Evolutionary conservation across 2,888 invertebrate species (phyloP), one percentile per base, ranked within the genome.

Genomic region (Abrostola triplasia): DNA sequence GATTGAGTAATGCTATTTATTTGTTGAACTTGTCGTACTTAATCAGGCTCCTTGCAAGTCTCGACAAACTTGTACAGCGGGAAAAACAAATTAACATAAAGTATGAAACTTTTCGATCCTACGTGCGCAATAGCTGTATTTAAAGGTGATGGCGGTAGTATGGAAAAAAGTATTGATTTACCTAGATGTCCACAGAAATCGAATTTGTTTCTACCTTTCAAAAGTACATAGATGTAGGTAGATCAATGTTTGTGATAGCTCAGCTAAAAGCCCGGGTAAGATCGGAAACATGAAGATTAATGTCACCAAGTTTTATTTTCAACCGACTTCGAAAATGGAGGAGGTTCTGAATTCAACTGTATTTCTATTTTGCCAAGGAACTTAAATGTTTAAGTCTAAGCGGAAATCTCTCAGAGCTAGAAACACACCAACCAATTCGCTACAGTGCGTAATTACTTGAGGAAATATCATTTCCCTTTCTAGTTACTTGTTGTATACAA

Each of bases 11-110:
- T 66, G 74, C 55, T 75, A 55, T 80, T 24, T 24, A 24, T 24
- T 75, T 78, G 75, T 67, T 72, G 58, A 71, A 73, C 59, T 79
- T 72, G 67, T 70, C 64, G 37, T 51, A 53, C 64, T 70, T 68
- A 71, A 77, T 77, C 70, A 70, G 62, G 40, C 44, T 67, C 40
- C 69, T 51, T 59, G 36, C 60, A 77, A 66, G 54, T 74, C 56
- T 49, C 35, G 44, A 69, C 50, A 67, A 68, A 63, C 72, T 73
- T 64, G 68, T 57, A 66, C 67, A 59, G 53, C 62, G 47, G 72
- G 70, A 64, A 77, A 79, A 84, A 77, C 76, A 79, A 80, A 84
- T 81, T 78, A 77, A 69, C 77, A 76, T 79, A 78, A 76, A 77
- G 67, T 73, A 64, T 56, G 52, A 74, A 83, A 76, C 65, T 77